A percentile compares a stretch with the other conserved stretches of the same genome.
phyloP scores from a whole-genome alignment of 2,888 invertebrate species.

The Volucella inflata region DNA sequence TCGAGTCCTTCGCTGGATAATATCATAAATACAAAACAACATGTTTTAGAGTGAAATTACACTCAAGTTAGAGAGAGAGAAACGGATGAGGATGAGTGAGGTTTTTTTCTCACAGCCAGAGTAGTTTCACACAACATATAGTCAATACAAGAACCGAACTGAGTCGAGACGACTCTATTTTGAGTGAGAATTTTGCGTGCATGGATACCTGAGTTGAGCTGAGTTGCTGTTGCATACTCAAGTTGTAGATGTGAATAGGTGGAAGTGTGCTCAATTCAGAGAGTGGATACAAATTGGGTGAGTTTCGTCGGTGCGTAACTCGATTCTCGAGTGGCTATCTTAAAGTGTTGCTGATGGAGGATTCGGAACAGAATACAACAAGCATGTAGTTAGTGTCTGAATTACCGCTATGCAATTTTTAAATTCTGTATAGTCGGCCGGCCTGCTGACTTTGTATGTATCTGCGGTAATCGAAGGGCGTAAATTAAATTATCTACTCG shows the following conservation, averaged over 20 bases:
- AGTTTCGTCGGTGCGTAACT: conserved; percentile 4
- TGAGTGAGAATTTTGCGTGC: conserved; percentile 38
- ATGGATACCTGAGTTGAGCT: conserved; percentile 45
- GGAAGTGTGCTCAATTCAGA: background rate
- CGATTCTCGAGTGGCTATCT: conserved; percentile 2
- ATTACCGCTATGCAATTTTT: too few relatives aligned
- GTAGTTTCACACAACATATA: background rate
- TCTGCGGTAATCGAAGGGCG: too few relatives aligned
- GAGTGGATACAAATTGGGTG: conserved; percentile 48
- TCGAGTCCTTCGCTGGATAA: conserved; percentile 35
- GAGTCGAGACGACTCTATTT: conserved; percentile 13
- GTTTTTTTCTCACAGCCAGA: conserved; percentile 25
- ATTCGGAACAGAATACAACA: background rate
- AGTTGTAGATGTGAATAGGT: background rate
- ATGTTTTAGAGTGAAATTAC: conserved; percentile 27
- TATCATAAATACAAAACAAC: conserved; percentile 10
- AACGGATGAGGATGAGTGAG: conserved; percentile 48
- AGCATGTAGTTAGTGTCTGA: background rate
- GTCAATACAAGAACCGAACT: background rate
- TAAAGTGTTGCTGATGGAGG: conserved; percentile 32
- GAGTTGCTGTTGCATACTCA: conserved; percentile 41
- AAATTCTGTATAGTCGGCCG: too few relatives aligned
- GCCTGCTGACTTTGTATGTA: too few relatives aligned
- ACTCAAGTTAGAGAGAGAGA: conserved; percentile 62
- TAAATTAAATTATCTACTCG: too few relatives aligned